Percentiles rank a stretch among this genome's conserved stretches.
Evolutionary conservation across 2,113 vertebrate genomes (phyloP).

Genomic region (Cercopithecus mona): DNA sequence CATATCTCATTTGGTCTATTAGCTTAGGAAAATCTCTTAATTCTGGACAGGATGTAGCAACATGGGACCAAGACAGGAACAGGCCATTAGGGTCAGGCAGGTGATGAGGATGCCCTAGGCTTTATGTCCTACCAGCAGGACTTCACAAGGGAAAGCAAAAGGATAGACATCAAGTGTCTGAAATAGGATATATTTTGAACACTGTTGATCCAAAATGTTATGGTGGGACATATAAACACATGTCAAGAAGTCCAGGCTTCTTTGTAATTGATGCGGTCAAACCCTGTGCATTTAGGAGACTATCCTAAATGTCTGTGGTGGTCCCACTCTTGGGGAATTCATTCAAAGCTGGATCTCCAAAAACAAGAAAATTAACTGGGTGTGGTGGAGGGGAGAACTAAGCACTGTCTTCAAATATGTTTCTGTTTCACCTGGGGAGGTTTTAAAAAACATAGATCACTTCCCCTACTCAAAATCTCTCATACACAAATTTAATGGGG

Average conservation of each 20-base stretch:
- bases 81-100: not conserved
- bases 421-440: not conserved
- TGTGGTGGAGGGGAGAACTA: too few species aligned
- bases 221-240: not conserved
- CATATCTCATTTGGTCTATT: not conserved
- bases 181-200: not conserved
- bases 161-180: not conserved
- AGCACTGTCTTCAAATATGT: not conserved
- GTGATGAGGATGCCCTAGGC: not conserved
- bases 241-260: not conserved
- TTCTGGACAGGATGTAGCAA: not conserved
- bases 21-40: not conserved
- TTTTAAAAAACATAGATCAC: not conserved
- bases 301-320: not conserved
- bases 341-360: not conserved
- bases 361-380: not conserved
- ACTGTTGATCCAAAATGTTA: not conserved
- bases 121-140: not conserved
- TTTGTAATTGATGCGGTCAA: not conserved
- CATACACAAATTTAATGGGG: not conserved
- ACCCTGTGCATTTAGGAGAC: not conserved
- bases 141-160: not conserved
- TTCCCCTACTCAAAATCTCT: not conserved
- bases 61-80: not conserved
- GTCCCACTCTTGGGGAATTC: not conserved